These are phyloP conservation scores for Arnoldichthys spilopterus DNA, from an alignment of 2,797 vertebrate species.

Conservation along the genomic window DNA sequence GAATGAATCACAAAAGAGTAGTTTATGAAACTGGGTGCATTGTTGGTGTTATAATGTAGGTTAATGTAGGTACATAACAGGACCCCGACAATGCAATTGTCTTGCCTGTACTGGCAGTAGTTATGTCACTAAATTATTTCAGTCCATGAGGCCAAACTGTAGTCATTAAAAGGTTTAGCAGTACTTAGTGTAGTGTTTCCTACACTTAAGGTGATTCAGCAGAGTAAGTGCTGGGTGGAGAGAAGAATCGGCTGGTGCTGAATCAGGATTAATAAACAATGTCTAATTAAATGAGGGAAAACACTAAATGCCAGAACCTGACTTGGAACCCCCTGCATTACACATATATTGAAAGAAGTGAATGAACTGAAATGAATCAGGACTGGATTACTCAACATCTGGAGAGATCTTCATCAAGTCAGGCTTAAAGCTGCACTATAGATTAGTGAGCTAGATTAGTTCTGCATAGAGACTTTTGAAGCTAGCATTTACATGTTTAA, in stretches of 20 bases:
- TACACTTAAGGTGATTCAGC: neutral
- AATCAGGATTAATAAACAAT: neutral
- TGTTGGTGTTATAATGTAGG: neutral
- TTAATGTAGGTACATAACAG: neutral
- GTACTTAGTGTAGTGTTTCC: neutral
- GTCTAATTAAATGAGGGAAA: neutral
- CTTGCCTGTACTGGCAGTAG: neutral
- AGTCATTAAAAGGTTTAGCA: neutral
- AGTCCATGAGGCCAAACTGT: neutral
- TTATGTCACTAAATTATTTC: neutral
- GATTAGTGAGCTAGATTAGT: constrained; percentile 8
- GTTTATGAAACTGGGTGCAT: too few species aligned
- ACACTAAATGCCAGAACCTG: neutral
- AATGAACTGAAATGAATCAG: neutral
- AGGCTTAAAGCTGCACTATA: neutral
- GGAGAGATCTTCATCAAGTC: neutral
- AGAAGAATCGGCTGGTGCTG: neutral
- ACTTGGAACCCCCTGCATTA: neutral
- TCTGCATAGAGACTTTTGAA: neutral
- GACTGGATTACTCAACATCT: neutral
- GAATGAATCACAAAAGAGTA: neutral
- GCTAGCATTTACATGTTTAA: neutral
- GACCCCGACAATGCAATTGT: neutral
- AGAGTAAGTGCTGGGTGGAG: neutral
- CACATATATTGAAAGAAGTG: neutral